Evolutionary conservation across 2,113 vertebrate genomes (phyloP).

Genomic region (Nansenia antarctica): DNA sequence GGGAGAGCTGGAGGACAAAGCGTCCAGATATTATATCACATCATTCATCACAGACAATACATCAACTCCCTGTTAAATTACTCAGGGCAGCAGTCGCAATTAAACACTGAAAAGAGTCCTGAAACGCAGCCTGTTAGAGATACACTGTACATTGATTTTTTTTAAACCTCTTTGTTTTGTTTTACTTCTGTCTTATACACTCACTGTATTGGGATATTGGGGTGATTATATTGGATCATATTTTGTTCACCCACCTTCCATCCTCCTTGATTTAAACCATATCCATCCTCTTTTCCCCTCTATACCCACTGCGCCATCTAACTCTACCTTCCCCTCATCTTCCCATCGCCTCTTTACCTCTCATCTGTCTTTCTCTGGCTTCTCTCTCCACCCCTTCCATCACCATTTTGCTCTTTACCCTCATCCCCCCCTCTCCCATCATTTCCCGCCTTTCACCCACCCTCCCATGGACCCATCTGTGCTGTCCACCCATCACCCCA

Average conservation of each 20-base stretch:
- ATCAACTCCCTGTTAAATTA: conserved; percentile 26
- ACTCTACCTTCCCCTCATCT: not conserved
- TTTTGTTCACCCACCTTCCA: not conserved
- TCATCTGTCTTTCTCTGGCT: not conserved
- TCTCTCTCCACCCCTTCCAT: not conserved
- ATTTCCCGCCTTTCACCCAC: not conserved
- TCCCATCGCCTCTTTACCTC: not conserved
- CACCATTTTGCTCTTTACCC: not conserved
- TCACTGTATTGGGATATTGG: too few relatives aligned
- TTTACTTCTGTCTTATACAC: too few relatives aligned
- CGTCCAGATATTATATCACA: conserved; percentile 31
- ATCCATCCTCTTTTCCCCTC: not conserved
- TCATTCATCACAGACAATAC: conserved; percentile 35
- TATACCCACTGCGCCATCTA: not conserved
- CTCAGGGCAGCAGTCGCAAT: conserved; percentile 9
- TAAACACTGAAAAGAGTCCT: conserved; percentile 15
- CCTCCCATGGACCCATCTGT: conserved; percentile 4
- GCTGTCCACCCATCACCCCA: not conserved
- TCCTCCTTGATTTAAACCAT: not conserved
- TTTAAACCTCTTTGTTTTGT: too few relatives aligned
- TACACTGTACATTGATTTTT: too few relatives aligned
- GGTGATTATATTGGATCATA: too few relatives aligned
- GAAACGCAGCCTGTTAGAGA: not conserved
- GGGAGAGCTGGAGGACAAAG: conserved; percentile 19
- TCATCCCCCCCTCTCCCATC: too few relatives aligned